Conservation (phyloP, 2,113 vertebrate genomes). For the Noturus placidus region DNA sequence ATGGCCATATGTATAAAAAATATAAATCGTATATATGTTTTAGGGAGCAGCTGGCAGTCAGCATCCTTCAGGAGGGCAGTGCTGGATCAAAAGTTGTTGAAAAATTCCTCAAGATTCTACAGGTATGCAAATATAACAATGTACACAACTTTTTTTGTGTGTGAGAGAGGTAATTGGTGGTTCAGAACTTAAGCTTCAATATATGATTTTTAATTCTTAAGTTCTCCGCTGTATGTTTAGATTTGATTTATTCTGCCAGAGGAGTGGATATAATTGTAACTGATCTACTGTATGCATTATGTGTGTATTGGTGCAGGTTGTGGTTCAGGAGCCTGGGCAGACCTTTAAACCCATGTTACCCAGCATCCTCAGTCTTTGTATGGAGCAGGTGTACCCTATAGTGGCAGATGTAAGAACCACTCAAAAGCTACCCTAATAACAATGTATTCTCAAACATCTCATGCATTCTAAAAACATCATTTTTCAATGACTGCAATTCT, state of each 20-base stretch:
- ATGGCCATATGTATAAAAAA: not conserved
- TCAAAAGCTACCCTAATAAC: not conserved
- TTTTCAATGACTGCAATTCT: not conserved
- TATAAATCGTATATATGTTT: not conserved
- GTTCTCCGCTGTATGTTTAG: not conserved
- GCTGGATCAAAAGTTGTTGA: conserved; percentile 92
- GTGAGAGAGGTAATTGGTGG: not conserved
- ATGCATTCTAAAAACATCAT: too few species aligned
- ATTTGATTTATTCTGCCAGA: not conserved
- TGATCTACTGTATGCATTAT: not conserved
- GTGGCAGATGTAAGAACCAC: conserved; percentile 84
- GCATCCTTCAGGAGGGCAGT: conserved; percentile 94
- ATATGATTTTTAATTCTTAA: not conserved
- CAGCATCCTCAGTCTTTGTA: conserved; percentile 91
- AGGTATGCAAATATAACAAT: conserved; percentile 66
- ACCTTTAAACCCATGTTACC: conserved; percentile 96
- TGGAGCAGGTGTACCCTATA: conserved; percentile 98
- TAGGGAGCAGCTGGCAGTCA: conserved; percentile 95
- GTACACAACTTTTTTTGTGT: not conserved
- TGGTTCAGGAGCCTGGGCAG: conserved; percentile 96
- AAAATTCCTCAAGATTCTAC: conserved; percentile 96
- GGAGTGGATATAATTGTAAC: not conserved
- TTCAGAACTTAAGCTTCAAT: not conserved
- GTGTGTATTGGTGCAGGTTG: conserved; percentile 75
- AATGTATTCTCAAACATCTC: too few species aligned